A percentile compares a stretch with the other conserved stretches of the same genome.
Conservation (phyloP, 2,888 invertebrate species). For the Netelia inedita region DNA sequence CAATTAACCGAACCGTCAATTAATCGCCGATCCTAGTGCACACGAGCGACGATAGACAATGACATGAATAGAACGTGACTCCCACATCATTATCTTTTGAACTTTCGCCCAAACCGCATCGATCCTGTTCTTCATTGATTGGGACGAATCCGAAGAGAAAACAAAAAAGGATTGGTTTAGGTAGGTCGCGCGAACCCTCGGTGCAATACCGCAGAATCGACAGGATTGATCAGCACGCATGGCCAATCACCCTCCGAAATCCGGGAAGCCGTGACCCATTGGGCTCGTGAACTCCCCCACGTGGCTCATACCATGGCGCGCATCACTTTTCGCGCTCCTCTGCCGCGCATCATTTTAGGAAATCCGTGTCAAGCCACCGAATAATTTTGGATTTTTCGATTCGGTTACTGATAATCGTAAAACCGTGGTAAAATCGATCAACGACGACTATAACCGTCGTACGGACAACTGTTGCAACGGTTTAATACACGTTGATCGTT, state of each 20-base stretch:
- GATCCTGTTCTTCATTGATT: neutral
- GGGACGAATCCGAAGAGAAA: neutral
- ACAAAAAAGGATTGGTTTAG: neutral
- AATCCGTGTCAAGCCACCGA: too few relatives aligned
- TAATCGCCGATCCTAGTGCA: too few relatives aligned
- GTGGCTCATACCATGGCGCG: neutral
- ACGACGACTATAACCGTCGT: too few relatives aligned
- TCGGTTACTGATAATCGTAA: too few relatives aligned
- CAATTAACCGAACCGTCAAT: too few relatives aligned
- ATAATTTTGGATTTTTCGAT: too few relatives aligned
- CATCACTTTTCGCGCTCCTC: neutral
- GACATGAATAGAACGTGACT: too few relatives aligned
- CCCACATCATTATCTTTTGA: neutral
- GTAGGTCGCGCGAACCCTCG: neutral
- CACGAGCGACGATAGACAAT: too few relatives aligned
- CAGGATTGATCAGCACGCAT: constrained; percentile 19
- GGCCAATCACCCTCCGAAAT: constrained; percentile 30
- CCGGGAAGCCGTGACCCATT: neutral
- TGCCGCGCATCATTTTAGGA: too few relatives aligned
- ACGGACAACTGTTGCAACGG: too few relatives aligned
- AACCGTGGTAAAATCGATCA: too few relatives aligned
- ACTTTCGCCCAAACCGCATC: neutral
- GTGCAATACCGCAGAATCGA: neutral
- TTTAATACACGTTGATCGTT: too few relatives aligned
- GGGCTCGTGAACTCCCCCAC: neutral